These are phyloP conservation scores for Buathra laborator DNA, from an alignment of 2,888 invertebrate genomes.

Conservation along the genomic window DNA sequence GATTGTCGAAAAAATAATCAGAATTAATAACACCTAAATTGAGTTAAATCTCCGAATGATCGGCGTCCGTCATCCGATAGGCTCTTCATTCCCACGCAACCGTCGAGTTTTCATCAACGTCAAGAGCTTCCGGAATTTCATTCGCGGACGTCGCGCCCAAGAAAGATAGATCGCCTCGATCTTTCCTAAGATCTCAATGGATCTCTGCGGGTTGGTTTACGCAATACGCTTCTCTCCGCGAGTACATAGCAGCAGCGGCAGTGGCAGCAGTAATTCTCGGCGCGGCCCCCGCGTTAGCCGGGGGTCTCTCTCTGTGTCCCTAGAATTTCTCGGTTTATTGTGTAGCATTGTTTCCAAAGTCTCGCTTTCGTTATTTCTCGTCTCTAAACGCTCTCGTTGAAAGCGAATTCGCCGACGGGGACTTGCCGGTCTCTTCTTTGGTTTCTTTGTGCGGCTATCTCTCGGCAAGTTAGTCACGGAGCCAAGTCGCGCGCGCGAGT, in stretches of 20 bases:
- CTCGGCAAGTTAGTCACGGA: constrained; percentile 46
- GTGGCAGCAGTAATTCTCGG: neutral
- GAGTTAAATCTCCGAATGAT: constrained; percentile 13
- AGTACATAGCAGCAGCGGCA: neutral
- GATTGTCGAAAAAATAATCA: neutral
- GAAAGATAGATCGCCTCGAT: constrained; percentile 53
- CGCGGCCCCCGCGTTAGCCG: constrained; percentile 3
- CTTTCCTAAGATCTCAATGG: constrained; percentile 52
- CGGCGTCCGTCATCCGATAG: neutral
- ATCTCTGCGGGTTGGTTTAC: constrained; percentile 26
- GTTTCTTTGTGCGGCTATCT: constrained; percentile 41
- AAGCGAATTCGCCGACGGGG: constrained; percentile 38
- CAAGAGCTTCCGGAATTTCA: constrained; percentile 61
- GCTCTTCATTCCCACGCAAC: constrained; percentile 4
- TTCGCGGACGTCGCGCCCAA: constrained; percentile 45
- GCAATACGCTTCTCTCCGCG: constrained; percentile 31
- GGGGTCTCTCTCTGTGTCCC: constrained; percentile 34
- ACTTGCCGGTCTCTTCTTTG: constrained; percentile 32
- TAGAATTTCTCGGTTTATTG: constrained; percentile 48
- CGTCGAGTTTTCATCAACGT: constrained; percentile 52
- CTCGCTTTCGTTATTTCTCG: constrained; percentile 38
- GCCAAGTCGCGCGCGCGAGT: constrained; percentile 1
- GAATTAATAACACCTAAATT: neutral
- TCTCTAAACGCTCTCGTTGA: constrained; percentile 11
- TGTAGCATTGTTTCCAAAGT: constrained; percentile 51